These are phyloP conservation scores for Xylocampa areola DNA, from an alignment of 2,888 invertebrate species.

Conservation along the genomic window DNA sequence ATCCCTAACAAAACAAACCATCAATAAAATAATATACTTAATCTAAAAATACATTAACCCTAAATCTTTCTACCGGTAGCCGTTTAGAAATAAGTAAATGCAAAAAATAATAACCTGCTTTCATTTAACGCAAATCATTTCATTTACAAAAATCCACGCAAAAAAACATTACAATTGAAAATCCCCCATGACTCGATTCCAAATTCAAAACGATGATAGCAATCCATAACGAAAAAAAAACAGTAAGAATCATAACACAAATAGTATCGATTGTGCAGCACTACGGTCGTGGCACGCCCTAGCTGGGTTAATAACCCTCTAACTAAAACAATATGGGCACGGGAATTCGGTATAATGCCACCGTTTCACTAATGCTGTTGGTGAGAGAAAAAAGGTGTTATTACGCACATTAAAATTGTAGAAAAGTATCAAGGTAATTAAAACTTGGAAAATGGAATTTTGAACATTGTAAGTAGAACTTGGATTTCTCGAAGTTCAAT, in stretches of 20 bases:
- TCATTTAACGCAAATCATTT: too few species aligned
- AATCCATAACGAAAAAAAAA: slow-evolving; percentile 11
- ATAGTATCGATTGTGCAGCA: slow-evolving; percentile 51
- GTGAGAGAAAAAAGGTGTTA: slow-evolving; percentile 47
- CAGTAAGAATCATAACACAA: slow-evolving; percentile 25
- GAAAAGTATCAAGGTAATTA: background rate
- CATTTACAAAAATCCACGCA: too few species aligned
- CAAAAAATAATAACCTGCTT: too few species aligned
- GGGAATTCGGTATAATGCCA: slow-evolving; percentile 82
- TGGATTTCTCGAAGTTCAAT: too few species aligned
- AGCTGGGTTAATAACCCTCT: slow-evolving; percentile 82
- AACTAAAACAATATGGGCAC: slow-evolving; percentile 87
- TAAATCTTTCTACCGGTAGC: too few species aligned
- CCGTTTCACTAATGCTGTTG: slow-evolving; percentile 58
- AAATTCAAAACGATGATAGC: background rate
- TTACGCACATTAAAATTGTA: background rate
- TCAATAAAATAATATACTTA: too few species aligned
- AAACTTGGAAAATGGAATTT: background rate
- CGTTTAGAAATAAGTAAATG: too few species aligned
- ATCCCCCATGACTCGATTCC: background rate
- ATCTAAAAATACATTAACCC: too few species aligned
- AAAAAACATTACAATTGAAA: too few species aligned
- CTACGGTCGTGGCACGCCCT: slow-evolving; percentile 61
- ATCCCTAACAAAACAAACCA: too few species aligned
- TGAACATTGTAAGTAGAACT: background rate